Base-by-base conservation (phyloP, 2,888 invertebrate species). In the Chloromyia formosa region DNA sequence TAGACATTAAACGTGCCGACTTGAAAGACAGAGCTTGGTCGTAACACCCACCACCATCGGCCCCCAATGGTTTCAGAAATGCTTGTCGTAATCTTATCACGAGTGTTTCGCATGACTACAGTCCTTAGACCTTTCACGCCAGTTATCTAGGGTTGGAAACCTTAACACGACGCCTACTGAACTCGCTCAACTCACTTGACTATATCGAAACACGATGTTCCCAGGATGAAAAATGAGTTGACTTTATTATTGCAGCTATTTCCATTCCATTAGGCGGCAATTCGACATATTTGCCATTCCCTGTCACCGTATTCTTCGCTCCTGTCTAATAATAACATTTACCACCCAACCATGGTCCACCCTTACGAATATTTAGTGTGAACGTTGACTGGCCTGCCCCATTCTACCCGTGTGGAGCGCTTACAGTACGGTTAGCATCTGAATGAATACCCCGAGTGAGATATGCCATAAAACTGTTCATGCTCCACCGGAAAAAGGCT, bases 161-260 rank as follows among this genome's bases (percentile, higher is more conserved):
- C 27, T 35, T 7, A 35, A 4, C 27, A 35, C 27, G 27, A 35
- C 27, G 7, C 27, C 27, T 35, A 4, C 27, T 35, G 7, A 35
- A 35, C 27, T 35, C 27, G 7, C 7, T 35, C 27, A 35, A 35
- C 27, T 35, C 27, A 35, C 27, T 35, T 35, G 27, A 35, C 27
- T 35, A 7, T 35, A 35, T 7, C 2, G 27, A 20, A 18, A 56
- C 18, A 56, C 18, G 20, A 56, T 56, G 16, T 20, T 56, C 5
- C 22, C 22, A n/a, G 56, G 56, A 20, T 56, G 56, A 56, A 56
- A 56, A 56, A 56, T 56, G 56, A 56, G 56, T 56, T 56, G 56
- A 56, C 16, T 56, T 20, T 56, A 56, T 56, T 56, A 56, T 56
- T 56, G 56, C 56, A 16, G 56, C 22, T 56, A 56, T 56, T 56